These are phyloP conservation scores for Amphiprion percula DNA, from an alignment of 2,113 vertebrate species.

Conservation along the genomic window DNA sequence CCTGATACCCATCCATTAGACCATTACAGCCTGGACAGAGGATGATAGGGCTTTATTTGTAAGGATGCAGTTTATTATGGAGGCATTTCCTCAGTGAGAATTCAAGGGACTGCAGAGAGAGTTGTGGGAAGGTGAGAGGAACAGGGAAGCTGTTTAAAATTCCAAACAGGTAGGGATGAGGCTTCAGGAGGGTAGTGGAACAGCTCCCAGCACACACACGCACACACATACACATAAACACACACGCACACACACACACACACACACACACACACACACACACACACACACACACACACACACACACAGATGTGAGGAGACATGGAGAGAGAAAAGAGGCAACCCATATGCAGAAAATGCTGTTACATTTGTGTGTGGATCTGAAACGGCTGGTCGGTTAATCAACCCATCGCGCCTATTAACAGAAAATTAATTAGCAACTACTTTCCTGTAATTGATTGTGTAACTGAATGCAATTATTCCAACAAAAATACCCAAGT, in stretches of 20 bases:
- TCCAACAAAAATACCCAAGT: background rate
- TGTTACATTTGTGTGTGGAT: conserved; percentile 1
- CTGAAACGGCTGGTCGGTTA: background rate
- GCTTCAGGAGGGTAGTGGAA: conserved; percentile 74
- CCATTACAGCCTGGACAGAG: conserved; percentile 15
- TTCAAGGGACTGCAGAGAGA: conserved; percentile 57
- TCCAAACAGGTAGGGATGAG: conserved; percentile 80
- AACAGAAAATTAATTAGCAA: background rate
- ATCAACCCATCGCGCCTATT: background rate
- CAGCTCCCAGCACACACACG: conserved; percentile 30
- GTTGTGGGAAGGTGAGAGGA: conserved; percentile 72
- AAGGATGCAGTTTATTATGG: conserved; percentile 19
- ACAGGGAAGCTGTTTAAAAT: conserved; percentile 79
- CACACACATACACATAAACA: background rate
- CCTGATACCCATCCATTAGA: conserved; percentile 19
- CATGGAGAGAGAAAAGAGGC: conserved; percentile 26
- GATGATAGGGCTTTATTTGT: conserved; percentile 31
- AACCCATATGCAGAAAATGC: conserved; percentile 32
- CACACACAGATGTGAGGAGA: conserved; percentile 29
- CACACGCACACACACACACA: conserved; percentile 24
- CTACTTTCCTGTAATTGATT: background rate
- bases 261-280: background rate
- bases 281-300: conserved; percentile 17
- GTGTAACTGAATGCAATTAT: background rate
- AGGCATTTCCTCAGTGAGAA: conserved; percentile 37